These are phyloP conservation scores for Protobothrops flavoviridis DNA, from an alignment of 2,113 vertebrate genomes.

Conservation along the genomic window DNA sequence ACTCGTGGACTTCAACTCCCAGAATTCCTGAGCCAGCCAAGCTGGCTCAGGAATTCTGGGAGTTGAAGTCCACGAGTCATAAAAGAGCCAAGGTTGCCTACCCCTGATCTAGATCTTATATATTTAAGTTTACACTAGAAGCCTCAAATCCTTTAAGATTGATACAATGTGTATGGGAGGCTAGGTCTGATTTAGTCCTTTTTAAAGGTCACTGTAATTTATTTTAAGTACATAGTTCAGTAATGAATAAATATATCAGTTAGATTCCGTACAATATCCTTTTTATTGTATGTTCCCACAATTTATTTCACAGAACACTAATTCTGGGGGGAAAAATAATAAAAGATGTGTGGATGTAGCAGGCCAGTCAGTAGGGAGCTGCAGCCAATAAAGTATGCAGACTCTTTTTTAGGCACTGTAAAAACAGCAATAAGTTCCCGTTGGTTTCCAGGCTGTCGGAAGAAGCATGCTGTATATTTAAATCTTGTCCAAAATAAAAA, in stretches of 20 bases:
- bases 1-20: no score
- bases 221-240: background rate
- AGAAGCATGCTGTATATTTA: background rate
- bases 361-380: background rate
- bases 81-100: no score
- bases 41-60: no score
- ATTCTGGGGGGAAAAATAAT: background rate
- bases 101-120: background rate
- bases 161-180: background rate
- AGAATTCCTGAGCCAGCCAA: no score
- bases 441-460: background rate
- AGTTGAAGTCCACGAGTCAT: no score
- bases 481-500: background rate
- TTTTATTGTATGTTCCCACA: background rate
- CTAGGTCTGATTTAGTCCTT: background rate
- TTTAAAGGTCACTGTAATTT: background rate
- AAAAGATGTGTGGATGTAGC: background rate
- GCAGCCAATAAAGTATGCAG: background rate
- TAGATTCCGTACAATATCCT: background rate
- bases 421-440: background rate
- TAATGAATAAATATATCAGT: background rate
- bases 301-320: background rate
- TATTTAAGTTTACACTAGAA: background rate
- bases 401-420: no score
- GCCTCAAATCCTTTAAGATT: background rate